Conservation (phyloP, 2,797 vertebrate genomes). For the Arrhamphus sclerolepis region DNA sequence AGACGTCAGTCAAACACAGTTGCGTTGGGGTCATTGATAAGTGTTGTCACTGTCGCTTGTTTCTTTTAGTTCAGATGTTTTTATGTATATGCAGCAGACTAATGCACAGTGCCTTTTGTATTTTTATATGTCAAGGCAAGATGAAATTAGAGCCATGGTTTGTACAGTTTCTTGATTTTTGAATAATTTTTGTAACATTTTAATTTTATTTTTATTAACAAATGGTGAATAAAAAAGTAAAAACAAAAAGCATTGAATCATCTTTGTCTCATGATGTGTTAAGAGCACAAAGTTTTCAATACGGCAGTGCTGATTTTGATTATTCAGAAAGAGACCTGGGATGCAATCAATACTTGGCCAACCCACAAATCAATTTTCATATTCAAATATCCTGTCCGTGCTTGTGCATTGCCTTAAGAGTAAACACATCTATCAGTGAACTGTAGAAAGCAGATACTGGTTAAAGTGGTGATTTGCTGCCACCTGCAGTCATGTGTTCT, state of each 20-base stretch:
- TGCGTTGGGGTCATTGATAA: constrained; percentile 2
- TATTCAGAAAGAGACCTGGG: no score
- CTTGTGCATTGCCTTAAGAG: no score
- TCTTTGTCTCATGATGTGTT: neutral
- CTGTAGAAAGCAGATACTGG: neutral
- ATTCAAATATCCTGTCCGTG: no score
- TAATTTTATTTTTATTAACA: constrained; percentile 78
- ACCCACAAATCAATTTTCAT: no score
- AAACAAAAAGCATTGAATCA: neutral
- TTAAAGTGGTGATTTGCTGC: constrained; percentile 54
- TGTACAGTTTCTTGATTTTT: constrained; percentile 74
- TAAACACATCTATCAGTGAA: no score
- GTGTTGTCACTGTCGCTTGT: constrained; percentile 50
- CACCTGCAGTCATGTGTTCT: constrained; percentile 50
- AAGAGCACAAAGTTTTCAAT: neutral
- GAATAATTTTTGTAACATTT: constrained; percentile 74
- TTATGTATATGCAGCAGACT: constrained; percentile 58
- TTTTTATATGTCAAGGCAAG: constrained; percentile 77
- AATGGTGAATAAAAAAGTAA: constrained; percentile 79
- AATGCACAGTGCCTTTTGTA: constrained; percentile 84
- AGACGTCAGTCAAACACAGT: constrained; percentile 13
- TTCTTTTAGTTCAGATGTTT: constrained; percentile 51
- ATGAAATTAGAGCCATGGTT: constrained; percentile 67
- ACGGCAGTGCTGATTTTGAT: no score
- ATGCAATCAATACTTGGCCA: no score